Percentiles rank a stretch among this genome's conserved stretches.
phyloP scores from a whole-genome alignment of 2,888 invertebrate species.

The Gastracanthus pulcherrimus region DNA sequence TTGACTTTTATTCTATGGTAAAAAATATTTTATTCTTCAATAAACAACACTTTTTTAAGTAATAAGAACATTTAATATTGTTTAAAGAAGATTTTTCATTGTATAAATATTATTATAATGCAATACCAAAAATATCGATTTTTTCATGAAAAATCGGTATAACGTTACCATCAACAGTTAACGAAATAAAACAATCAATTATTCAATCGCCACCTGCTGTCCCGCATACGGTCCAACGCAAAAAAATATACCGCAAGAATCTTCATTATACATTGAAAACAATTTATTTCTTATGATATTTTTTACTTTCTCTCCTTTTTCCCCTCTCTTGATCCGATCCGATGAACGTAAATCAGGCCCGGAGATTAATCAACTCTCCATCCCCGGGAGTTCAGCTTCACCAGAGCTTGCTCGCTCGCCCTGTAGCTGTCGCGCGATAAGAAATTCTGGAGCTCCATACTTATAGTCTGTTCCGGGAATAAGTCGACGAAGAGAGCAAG shows the following conservation, averaged over 20 bases:
- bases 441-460: conserved; percentile 42
- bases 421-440: conserved; percentile 47
- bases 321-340: background rate
- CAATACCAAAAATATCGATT: too few relatives aligned
- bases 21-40: too few relatives aligned
- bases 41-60: too few relatives aligned
- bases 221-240: background rate
- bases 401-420: too few relatives aligned
- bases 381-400: conserved; percentile 2
- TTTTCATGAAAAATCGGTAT: too few relatives aligned
- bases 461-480: conserved; percentile 28
- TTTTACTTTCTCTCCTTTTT: background rate
- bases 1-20: too few relatives aligned
- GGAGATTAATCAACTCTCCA: conserved; percentile 51
- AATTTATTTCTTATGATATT: background rate
- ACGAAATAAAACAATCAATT: too few relatives aligned
- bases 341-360: conserved; percentile 31
- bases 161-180: too few relatives aligned
- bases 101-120: too few relatives aligned
- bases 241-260: background rate
- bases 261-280: conserved; percentile 22
- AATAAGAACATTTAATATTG: too few relatives aligned
- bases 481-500: too few relatives aligned
- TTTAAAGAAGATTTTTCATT: too few relatives aligned
- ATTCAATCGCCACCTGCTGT: background rate